A percentile compares a stretch with the other conserved stretches of the same genome.
Evolutionary conservation across 2,797 vertebrate species (phyloP).

Genomic region (Hyperoplus lanceolatus): DNA sequence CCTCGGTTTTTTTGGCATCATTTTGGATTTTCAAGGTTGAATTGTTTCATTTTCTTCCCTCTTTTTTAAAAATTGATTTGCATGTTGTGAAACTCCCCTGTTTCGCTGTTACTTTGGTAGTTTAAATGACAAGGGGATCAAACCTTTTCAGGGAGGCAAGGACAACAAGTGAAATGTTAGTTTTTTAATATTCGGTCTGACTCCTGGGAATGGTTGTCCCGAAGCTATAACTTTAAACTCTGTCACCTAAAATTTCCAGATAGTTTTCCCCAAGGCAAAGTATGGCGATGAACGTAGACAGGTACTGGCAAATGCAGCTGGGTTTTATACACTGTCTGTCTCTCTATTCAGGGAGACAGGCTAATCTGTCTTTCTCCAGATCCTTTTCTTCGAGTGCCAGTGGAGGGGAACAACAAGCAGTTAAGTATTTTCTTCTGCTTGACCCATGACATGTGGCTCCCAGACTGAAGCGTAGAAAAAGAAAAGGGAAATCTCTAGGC

Average conservation of each 20-base stretch:
- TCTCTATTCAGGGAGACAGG: constrained; percentile 63
- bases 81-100: background rate
- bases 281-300: constrained; percentile 51
- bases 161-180: constrained; percentile 51
- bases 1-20: background rate
- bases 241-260: constrained; percentile 52
- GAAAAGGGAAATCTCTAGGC: constrained; percentile 50
- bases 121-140: constrained; percentile 47
- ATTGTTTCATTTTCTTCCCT: background rate
- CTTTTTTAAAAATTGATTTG: constrained; percentile 8
- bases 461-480: constrained; percentile 35
- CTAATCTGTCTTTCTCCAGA: constrained; percentile 77
- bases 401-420: constrained; percentile 74
- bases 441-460: constrained; percentile 72
- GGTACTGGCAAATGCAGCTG: constrained; percentile 38
- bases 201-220: constrained; percentile 47
- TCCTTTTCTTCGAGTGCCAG: constrained; percentile 58
- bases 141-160: constrained; percentile 20
- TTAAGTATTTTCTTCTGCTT: constrained; percentile 75
- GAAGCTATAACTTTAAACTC: constrained; percentile 61
- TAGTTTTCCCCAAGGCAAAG: constrained; percentile 40
- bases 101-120: constrained; percentile 18
- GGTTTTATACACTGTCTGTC: constrained; percentile 59
- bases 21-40: background rate
- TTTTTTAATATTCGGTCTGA: constrained; percentile 12